These are phyloP conservation scores for Hylaea fasciaria DNA, from an alignment of 2,888 invertebrate genomes.

Conservation along the genomic window DNA sequence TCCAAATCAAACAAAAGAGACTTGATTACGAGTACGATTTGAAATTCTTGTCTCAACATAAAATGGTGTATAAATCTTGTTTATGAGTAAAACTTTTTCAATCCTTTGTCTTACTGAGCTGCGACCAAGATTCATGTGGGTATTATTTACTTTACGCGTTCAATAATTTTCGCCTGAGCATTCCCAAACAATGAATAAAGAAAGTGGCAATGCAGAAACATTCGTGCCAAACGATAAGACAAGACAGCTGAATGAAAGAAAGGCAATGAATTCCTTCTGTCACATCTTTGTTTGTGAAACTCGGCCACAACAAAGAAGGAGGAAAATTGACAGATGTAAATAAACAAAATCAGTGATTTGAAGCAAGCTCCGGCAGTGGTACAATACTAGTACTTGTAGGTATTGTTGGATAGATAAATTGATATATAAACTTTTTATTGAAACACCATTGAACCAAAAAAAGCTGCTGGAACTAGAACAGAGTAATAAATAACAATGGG, in stretches of 20 bases:
- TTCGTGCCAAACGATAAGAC: slow-evolving; percentile 40
- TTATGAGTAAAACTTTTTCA: background rate
- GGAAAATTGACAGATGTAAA: slow-evolving; percentile 67
- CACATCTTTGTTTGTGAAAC: slow-evolving; percentile 56
- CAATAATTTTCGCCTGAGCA: slow-evolving; percentile 28
- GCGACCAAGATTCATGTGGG: slow-evolving; percentile 8
- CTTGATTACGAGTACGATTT: too few relatives aligned
- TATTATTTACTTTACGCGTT: slow-evolving; percentile 17
- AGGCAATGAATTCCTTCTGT: slow-evolving; percentile 55
- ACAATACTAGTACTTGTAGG: background rate
- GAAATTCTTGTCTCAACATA: too few relatives aligned
- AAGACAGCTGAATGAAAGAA: slow-evolving; percentile 42
- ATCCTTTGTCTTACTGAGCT: slow-evolving; percentile 2
- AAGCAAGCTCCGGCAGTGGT: slow-evolving; percentile 54
- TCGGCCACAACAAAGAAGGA: slow-evolving; percentile 67
- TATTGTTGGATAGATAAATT: background rate
- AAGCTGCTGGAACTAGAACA: too few relatives aligned
- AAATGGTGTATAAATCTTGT: background rate
- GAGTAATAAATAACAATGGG: too few relatives aligned
- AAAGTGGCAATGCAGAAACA: slow-evolving; percentile 35
- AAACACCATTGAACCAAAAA: too few relatives aligned
- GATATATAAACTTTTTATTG: too few relatives aligned
- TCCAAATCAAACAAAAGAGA: too few relatives aligned
- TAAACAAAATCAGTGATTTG: slow-evolving; percentile 48
- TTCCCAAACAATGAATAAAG: slow-evolving; percentile 37